Evolutionary conservation across 2,888 invertebrate species (phyloP).

Genomic region (Zonitis immaculata): DNA sequence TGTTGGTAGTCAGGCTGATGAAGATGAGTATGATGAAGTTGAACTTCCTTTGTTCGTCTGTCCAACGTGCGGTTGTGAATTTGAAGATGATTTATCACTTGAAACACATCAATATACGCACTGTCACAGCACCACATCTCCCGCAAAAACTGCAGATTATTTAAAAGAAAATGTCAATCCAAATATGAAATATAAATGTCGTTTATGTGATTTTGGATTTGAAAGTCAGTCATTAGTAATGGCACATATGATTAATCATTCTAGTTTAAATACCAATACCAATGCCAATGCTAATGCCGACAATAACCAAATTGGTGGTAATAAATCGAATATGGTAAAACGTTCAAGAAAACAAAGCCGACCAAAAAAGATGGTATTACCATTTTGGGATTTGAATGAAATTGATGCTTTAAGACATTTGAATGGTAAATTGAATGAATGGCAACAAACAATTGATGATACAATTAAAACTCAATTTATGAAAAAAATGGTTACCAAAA

Average conservation of each 20-base stretch:
- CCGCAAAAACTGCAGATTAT: conserved; percentile 48
- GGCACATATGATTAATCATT: conserved; percentile 51
- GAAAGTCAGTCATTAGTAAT: conserved; percentile 49
- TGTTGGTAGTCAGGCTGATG: conserved; percentile 46
- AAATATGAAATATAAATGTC: conserved; percentile 47
- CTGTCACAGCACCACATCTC: conserved; percentile 50
- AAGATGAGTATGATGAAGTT: conserved; percentile 44
- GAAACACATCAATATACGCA: conserved; percentile 51
- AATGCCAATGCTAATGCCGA: too few relatives aligned
- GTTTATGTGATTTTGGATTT: conserved; percentile 48
- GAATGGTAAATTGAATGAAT: conserved; percentile 37
- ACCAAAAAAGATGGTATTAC: conserved; percentile 50
- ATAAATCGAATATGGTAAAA: conserved; percentile 29
- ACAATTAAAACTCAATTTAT: conserved; percentile 32
- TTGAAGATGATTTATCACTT: conserved; percentile 51
- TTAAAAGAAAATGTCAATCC: conserved; percentile 48
- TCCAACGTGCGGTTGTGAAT: conserved; percentile 54
- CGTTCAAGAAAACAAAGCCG: conserved; percentile 51
- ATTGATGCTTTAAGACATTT: conserved; percentile 38
- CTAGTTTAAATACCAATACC: conserved; percentile 41
- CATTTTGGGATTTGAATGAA: conserved; percentile 43
- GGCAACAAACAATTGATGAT: conserved; percentile 31
- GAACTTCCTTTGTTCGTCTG: conserved; percentile 52
- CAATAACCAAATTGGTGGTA: conserved; percentile 29
- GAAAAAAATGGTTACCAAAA: conserved; percentile 42